Conservation (phyloP, 1,140 invertebrate species). For the Scaptomyza pallida region DNA sequence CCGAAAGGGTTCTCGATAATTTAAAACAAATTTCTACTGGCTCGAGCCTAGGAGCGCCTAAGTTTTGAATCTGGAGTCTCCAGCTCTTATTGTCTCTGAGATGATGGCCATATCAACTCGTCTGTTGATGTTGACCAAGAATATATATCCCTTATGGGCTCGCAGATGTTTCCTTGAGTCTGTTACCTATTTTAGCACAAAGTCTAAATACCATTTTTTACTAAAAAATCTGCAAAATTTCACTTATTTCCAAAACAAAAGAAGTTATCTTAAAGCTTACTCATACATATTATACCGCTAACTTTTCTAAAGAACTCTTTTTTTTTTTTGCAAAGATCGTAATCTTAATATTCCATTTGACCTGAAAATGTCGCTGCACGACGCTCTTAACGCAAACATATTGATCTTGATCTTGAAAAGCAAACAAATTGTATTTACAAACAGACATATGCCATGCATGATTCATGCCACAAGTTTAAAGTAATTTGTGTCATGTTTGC, state of each 20-base stretch:
- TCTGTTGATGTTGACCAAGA: too few species aligned
- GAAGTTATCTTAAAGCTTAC: neutral
- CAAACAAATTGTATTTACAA: neutral
- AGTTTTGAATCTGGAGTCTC: too few species aligned
- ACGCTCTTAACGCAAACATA: neutral
- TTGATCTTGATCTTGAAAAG: constrained; percentile 20
- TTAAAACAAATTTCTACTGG: too few species aligned
- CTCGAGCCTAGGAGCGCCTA: too few species aligned
- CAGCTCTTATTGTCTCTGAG: too few species aligned
- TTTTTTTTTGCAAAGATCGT: neutral
- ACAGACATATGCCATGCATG: constrained; percentile 6
- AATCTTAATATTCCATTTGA: constrained; percentile 3
- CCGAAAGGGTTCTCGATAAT: too few species aligned
- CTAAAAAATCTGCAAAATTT: neutral
- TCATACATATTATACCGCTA: neutral
- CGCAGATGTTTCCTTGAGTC: too few species aligned
- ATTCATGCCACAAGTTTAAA: too few species aligned
- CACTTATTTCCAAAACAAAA: neutral
- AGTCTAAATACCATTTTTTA: too few species aligned
- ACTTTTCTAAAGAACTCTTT: neutral
- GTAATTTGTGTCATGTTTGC: constrained; percentile 15
- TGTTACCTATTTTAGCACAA: too few species aligned
- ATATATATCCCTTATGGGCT: too few species aligned
- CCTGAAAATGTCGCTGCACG: neutral
- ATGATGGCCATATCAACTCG: too few species aligned